A percentile compares a stretch with the other conserved stretches of the same genome.
Conservation (phyloP, 2,888 invertebrate species). For the Agriopis aurantiaria region DNA sequence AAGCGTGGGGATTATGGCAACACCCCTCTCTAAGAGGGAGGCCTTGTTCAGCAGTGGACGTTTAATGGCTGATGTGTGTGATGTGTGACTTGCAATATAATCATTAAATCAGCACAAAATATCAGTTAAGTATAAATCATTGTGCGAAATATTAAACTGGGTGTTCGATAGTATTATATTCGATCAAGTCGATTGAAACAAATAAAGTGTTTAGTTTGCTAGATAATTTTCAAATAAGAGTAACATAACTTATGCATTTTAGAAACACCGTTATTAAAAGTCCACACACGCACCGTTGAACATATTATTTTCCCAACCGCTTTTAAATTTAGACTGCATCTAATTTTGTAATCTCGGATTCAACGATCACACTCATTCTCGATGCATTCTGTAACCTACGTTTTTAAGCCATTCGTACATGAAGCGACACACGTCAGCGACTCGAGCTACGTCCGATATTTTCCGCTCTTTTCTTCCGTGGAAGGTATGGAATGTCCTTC, state of each 20-base stretch:
- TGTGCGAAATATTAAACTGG: too few relatives aligned
- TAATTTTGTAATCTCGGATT: conserved; percentile 30
- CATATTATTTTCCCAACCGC: conserved; percentile 17
- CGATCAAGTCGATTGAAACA: neutral
- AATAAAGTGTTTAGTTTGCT: too few relatives aligned
- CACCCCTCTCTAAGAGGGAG: too few relatives aligned
- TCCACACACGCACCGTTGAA: conserved; percentile 2
- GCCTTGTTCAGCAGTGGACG: too few relatives aligned
- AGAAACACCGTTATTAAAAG: neutral
- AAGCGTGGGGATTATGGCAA: too few relatives aligned
- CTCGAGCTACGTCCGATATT: too few relatives aligned
- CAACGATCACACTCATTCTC: conserved; percentile 44
- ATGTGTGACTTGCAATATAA: too few relatives aligned
- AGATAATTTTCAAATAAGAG: neutral
- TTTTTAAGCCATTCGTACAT: neutral
- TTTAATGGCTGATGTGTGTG: too few relatives aligned
- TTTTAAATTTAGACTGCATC: conserved; percentile 30
- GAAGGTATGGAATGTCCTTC: too few relatives aligned
- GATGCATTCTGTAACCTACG: conserved; percentile 41
- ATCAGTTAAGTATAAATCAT: neutral
- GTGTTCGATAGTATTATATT: too few relatives aligned
- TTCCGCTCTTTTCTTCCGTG: too few relatives aligned
- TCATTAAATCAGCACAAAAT: too few relatives aligned
- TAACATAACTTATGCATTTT: neutral
- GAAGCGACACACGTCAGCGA: neutral